These are phyloP conservation scores for Subanguina moxae DNA, from an alignment of 1,140 invertebrate genomes.

Conservation along the genomic window DNA sequence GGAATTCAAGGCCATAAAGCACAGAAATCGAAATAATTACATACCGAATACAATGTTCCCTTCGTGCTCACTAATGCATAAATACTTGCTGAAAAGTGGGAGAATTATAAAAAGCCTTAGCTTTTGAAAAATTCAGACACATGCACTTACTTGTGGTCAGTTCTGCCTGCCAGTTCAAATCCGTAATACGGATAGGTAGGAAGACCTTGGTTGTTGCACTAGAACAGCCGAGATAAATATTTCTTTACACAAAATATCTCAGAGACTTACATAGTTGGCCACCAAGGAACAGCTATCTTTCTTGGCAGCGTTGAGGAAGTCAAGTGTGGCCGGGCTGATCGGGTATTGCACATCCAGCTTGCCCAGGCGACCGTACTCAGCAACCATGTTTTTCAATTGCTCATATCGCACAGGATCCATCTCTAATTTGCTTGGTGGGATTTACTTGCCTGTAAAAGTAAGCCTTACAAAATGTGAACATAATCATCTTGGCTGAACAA, in stretches of 20 bases:
- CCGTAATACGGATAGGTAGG: constrained; percentile 9
- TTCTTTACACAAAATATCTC: neutral
- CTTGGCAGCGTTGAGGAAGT: neutral
- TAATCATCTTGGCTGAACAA: too few species aligned
- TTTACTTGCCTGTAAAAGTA: too few species aligned
- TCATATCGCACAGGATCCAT: constrained; percentile 7
- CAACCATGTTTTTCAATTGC: constrained; percentile 10
- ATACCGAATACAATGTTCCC: neutral
- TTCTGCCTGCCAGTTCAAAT: constrained; percentile 5
- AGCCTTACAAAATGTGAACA: too few species aligned
- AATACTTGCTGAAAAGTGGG: constrained; percentile 3
- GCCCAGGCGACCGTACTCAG: neutral
- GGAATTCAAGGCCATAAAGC: too few species aligned
- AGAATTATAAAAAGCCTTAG: neutral
- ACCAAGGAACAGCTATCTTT: neutral
- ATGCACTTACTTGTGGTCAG: constrained; percentile 5
- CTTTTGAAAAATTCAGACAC: neutral
- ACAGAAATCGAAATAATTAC: too few species aligned
- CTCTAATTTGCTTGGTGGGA: neutral
- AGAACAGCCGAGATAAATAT: neutral
- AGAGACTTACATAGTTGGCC: neutral
- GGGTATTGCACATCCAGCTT: constrained; percentile 6
- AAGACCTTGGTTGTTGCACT: neutral
- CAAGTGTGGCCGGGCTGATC: neutral
- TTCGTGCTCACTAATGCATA: constrained; percentile 6